Evolutionary conservation across 2,888 invertebrate species (phyloP).

Genomic region (Escarpia spicata): DNA sequence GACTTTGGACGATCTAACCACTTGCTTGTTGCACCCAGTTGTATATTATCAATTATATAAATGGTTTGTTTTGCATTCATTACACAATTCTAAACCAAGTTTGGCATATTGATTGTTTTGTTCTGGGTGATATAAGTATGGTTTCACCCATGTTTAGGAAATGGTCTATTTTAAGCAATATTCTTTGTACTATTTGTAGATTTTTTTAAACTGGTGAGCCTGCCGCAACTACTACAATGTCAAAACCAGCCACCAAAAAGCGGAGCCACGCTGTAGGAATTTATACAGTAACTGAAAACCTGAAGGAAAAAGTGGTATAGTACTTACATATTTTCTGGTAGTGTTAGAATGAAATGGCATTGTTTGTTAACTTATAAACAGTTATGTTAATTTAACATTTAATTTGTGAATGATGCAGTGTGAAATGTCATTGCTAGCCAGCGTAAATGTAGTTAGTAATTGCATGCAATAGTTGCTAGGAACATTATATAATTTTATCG

Average conservation of each 20-base stretch:
- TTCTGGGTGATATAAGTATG: too few species aligned
- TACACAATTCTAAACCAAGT: too few species aligned
- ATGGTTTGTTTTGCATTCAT: too few species aligned
- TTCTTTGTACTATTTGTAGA: not conserved
- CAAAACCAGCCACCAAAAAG: conserved; percentile 8
- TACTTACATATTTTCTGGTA: not conserved
- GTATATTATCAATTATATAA: too few species aligned
- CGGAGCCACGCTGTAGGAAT: conserved; percentile 39
- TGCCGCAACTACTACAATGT: not conserved
- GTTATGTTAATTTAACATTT: conserved; percentile 29
- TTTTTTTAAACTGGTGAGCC: not conserved
- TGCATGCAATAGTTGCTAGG: too few species aligned
- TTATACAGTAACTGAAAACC: conserved; percentile 45
- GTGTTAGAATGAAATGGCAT: not conserved
- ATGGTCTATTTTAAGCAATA: not conserved
- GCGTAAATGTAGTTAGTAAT: too few species aligned
- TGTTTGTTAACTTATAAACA: not conserved
- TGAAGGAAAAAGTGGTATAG: conserved; percentile 52
- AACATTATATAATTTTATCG: too few species aligned
- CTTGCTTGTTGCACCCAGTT: too few species aligned
- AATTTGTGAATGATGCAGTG: not conserved
- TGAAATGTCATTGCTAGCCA: too few species aligned
- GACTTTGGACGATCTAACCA: too few species aligned
- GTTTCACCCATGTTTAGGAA: not conserved
- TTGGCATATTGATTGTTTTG: too few species aligned